Evolutionary conservation across 1,140 invertebrate genomes (phyloP), one percentile per base, ranked within the genome.

Genomic region (Achatina immaculata): DNA sequence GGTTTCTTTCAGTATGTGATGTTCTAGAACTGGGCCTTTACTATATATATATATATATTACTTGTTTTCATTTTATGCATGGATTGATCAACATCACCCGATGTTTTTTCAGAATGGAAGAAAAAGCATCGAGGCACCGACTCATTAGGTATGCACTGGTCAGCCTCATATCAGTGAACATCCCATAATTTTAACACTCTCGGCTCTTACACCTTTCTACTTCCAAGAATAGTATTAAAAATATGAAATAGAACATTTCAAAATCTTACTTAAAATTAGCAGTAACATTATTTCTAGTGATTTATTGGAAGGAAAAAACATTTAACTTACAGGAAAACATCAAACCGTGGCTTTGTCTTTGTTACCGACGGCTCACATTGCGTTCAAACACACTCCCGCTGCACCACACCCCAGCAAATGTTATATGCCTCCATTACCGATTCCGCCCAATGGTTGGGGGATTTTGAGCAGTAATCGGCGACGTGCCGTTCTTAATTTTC

Each of bases 91-190:
- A n/a, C n/a, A 68, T 55, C 45, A 80, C 51, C 55, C 21, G 45
- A n/a, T 72, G 34, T 68, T 42, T 69, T 68, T 48, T 78, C 51
- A 72, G 71, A 48, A 51, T 81, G 55, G 68, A 72, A 72, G 65
- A 40, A 69, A 74, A 34, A 62, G 62, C 38, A 51, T 45, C 38
- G 62, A 43, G 55, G 65, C 80, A 84, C 84, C 83, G 81, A 83
- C 83, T 87, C 82, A 85, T 85, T 85, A 85, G 77, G 78, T 84
- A 85, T 85, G 83, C 83, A 84, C 78, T 82, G 48, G 69, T 65
- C 80, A 83, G 82, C 83, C 82, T 82, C 82, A 81, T 78, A 80
- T 79, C 74, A 80, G 82, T 45, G 73, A 48, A 68, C 82, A 85
- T 86, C 84, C 84, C 85, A 87, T 84, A 85, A 85, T 85, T 83